A percentile compares a stretch with the other conserved stretches of the same genome.
phyloP scores from a whole-genome alignment of 37 sponge, comb jelly and placozoan species.

The Cliona cf. orientalis region DNA sequence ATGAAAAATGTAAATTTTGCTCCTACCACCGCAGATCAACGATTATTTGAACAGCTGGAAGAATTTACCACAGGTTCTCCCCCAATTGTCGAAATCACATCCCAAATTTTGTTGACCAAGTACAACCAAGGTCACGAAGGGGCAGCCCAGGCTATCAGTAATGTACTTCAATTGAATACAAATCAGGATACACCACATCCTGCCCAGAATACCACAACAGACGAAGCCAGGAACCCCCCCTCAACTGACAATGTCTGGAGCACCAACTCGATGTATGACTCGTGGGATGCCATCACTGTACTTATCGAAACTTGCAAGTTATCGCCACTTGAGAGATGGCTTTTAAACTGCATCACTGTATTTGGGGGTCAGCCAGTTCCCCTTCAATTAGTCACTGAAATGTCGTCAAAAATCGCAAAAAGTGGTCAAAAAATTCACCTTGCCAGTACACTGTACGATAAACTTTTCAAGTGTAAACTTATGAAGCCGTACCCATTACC shows the following conservation, averaged over 20 bases:
- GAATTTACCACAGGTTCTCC: conserved; percentile 53
- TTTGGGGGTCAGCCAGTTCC: conserved; percentile 34
- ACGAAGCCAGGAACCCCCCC: no score
- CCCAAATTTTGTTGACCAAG: not conserved
- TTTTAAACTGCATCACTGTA: conserved; percentile 26
- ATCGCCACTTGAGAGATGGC: conserved; percentile 6
- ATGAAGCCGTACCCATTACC: conserved; percentile 30
- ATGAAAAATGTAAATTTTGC: conserved; percentile 15
- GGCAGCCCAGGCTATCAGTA: no score
- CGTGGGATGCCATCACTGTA: conserved; percentile 27
- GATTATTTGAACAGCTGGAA: conserved; percentile 25
- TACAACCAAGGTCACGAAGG: no score
- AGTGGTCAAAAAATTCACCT: conserved; percentile 15
- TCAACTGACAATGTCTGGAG: conserved; percentile 20
- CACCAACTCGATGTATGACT: conserved; percentile 33
- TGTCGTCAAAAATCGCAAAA: conserved; percentile 30
- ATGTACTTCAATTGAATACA: no score
- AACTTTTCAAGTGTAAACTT: conserved; percentile 6
- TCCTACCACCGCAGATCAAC: conserved; percentile 16
- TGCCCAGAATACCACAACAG: no score
- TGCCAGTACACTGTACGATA: not conserved
- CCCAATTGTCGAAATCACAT: conserved; percentile 17
- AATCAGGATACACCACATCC: no score
- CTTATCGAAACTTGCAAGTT: conserved; percentile 25
- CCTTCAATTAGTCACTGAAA: not conserved